Conservation (phyloP, 1,140 invertebrate species). For the Drosophila littoralis region DNA sequence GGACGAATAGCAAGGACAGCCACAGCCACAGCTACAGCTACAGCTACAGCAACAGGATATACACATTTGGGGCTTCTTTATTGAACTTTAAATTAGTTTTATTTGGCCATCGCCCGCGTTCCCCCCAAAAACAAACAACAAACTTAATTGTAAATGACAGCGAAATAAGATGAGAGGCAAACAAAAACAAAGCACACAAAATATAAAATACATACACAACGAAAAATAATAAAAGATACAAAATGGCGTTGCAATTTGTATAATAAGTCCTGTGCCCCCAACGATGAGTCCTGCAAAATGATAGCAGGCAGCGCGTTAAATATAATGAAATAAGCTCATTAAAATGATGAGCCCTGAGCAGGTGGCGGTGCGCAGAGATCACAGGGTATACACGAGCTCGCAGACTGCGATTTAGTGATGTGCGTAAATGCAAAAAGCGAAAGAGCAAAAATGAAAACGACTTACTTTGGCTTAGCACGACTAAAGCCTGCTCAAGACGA, state of each 20-base stretch:
- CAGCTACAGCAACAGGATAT: conserved; percentile 19
- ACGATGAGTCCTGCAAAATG: conserved; percentile 12
- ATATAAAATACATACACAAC: conserved; percentile 6
- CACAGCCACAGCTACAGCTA: neutral
- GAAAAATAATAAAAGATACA: conserved; percentile 19
- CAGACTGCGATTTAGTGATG: neutral
- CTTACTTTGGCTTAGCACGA: too few species aligned
- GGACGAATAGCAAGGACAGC: conserved; percentile 4
- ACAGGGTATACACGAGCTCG: neutral
- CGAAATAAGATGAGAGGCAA: conserved; percentile 33
- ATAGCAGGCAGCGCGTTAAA: conserved; percentile 60
- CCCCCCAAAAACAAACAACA: conserved; percentile 35
- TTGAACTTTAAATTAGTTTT: conserved; percentile 83
- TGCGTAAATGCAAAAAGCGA: too few species aligned
- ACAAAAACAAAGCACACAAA: conserved; percentile 19
- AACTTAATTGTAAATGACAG: conserved; percentile 54
- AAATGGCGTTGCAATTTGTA: conserved; percentile 55
- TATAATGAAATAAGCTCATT: conserved; percentile 82
- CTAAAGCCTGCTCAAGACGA: too few species aligned
- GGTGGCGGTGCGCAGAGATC: conserved; percentile 34
- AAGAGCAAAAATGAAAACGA: neutral
- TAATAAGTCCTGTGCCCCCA: conserved; percentile 49
- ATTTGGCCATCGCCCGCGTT: conserved; percentile 50
- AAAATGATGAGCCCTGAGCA: conserved; percentile 70
- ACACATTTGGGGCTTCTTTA: conserved; percentile 65